Base-by-base conservation (phyloP, 2,888 invertebrate genomes). In the Machimus rusticus region DNA sequence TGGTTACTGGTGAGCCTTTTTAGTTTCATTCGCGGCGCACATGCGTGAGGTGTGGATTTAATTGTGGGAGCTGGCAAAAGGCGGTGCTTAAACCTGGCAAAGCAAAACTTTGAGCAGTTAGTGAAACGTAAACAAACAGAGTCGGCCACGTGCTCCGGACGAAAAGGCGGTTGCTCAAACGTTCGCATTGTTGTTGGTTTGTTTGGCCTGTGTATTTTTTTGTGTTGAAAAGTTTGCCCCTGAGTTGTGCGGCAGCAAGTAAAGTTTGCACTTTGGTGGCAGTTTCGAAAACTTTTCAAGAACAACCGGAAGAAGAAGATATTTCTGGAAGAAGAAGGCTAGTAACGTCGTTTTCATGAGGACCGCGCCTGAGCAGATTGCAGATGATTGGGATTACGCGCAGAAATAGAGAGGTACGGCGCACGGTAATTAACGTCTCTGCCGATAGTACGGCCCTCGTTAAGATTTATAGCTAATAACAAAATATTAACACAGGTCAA, bases 41-140 rank as follows among this genome's bases (percentile, higher is more conserved):
- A 51, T 79, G 79, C 79, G 79, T 39, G 37, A 78, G 43, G n/a
- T 16, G 14, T 51, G 79, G 78, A 14, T 78, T 39, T 1, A 6
- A 55, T 79, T 76, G 23, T 76, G 28, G 46, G 28, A 14, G 9
- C 23, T 51, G n/a, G 79, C 16, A 46, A 66, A 51, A 66, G 79
- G 79, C 79, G 79, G 79, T 79, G 79, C 79, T 79, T 79, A 51
- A 46, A 23, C 51, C 51, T 28, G 34, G 51, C 51, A 79, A 79
- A 28, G 66, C 66, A 66, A 28, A 51, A 34, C 51, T 43, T 14
- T 43, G 51, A 46, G 55, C 66, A n/a, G 51, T 34, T 79, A 51
- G 79, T 51, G 51, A 28, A 28, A 79, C 51, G 51, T 79, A 79
- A 79, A 79, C 51, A 79, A 79, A 51, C 51, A 79, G 16, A 14